A percentile compares a stretch with the other conserved stretches of the same genome.
Conservation (phyloP, 2,797 vertebrate species). For the Paguma larvata region DNA sequence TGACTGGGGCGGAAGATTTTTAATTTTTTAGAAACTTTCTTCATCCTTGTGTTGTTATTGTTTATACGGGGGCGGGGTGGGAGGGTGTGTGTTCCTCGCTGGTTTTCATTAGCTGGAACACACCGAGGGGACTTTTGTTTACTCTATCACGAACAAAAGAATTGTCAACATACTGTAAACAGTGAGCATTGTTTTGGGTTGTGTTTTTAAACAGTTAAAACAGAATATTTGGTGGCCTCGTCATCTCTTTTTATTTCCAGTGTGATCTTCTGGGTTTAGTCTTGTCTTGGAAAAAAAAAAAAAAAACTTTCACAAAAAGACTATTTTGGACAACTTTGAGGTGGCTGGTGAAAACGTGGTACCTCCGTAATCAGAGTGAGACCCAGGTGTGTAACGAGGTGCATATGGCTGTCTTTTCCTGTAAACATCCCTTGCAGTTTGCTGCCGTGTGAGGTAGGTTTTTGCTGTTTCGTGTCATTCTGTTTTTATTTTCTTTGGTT, state of each 20-base stretch:
- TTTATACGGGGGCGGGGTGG: slow-evolving; percentile 50
- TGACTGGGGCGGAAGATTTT: slow-evolving; percentile 79
- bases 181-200: slow-evolving; percentile 81
- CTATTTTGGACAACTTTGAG: slow-evolving; percentile 86
- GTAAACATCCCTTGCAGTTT: slow-evolving; percentile 62
- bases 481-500: slow-evolving; percentile 67
- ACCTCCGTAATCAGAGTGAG: slow-evolving; percentile 87
- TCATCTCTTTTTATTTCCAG: slow-evolving; percentile 86
- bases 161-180: slow-evolving; percentile 90
- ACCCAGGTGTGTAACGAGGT: slow-evolving; percentile 84
- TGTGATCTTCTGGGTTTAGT: slow-evolving; percentile 87
- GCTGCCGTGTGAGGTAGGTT: background rate
- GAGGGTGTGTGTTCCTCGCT: slow-evolving; percentile 76
- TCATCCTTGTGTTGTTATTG: slow-evolving; percentile 87
- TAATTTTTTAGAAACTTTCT: slow-evolving; percentile 86
- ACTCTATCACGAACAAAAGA: slow-evolving; percentile 90
- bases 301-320: slow-evolving; percentile 86
- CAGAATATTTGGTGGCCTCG: slow-evolving; percentile 86
- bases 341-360: slow-evolving; percentile 88
- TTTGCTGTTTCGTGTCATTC: background rate
- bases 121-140: slow-evolving; percentile 88
- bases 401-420: slow-evolving; percentile 79
- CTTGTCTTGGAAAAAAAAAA: slow-evolving; percentile 86
- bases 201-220: slow-evolving; percentile 87
- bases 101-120: slow-evolving; percentile 86